Conservation (phyloP, 2,888 invertebrate species). For the Yponomeuta evonymella region DNA sequence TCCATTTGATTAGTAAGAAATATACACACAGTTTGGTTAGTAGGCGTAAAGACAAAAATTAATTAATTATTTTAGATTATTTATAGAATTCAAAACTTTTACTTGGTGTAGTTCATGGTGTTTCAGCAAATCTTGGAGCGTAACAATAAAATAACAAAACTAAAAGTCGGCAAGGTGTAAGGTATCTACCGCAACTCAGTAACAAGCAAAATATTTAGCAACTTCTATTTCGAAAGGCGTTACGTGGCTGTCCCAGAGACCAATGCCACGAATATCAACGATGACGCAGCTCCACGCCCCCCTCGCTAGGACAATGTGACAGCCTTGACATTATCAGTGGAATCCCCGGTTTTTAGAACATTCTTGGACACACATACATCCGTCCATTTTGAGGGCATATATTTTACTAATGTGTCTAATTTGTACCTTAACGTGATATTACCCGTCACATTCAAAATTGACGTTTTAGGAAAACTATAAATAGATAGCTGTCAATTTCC, state of each 20-base stretch:
- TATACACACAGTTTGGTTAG: no score
- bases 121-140: neutral
- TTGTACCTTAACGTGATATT: neutral
- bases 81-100: neutral
- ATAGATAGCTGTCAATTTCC: neutral
- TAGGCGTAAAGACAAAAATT: no score
- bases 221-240: neutral
- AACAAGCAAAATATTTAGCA: neutral
- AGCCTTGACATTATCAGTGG: conserved; percentile 7
- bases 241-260: neutral
- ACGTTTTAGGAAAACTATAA: no score
- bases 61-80: no score
- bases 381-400: neutral
- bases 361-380: neutral
- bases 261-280: neutral
- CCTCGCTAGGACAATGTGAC: neutral
- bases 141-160: neutral
- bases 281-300: neutral
- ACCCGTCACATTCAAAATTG: neutral
- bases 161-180: neutral
- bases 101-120: neutral
- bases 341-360: neutral
- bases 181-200: neutral
- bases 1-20: no score
- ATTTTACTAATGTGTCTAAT: neutral